phyloP scores from a whole-genome alignment of 2,888 invertebrate species.

The Phlogophora meticulosa region DNA sequence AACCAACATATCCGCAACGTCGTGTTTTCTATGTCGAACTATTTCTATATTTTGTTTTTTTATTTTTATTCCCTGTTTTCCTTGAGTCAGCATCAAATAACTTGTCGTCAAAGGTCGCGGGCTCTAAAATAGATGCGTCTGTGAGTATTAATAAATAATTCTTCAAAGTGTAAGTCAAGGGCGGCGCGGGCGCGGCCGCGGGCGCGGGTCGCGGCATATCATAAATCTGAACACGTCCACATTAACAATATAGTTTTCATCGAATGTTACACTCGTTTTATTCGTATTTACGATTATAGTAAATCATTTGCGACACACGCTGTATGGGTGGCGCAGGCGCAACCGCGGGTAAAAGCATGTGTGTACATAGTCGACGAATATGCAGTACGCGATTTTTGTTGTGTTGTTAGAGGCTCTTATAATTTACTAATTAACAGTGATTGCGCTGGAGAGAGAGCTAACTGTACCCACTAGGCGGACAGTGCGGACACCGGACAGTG shows the following conservation, averaged over 20 bases:
- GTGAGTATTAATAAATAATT: constrained; percentile 48
- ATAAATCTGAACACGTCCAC: constrained; percentile 12
- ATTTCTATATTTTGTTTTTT: constrained; percentile 9
- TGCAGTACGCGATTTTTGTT: neutral
- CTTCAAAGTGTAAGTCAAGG: constrained; percentile 58
- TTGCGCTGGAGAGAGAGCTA: too few species aligned
- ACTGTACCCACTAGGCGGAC: too few species aligned
- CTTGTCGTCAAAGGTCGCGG: constrained; percentile 58
- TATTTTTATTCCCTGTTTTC: constrained; percentile 37
- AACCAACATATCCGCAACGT: too few species aligned
- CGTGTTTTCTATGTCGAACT: neutral
- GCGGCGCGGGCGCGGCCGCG: constrained; percentile 17
- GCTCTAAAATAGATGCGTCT: constrained; percentile 51
- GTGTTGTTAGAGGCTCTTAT: too few species aligned
- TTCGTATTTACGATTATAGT: constrained; percentile 11
- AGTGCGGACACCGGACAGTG: too few species aligned
- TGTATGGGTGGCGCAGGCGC: neutral
- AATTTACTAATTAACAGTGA: too few species aligned
- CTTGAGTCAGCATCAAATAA: constrained; percentile 37
- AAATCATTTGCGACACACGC: constrained; percentile 18
- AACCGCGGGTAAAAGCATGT: neutral
- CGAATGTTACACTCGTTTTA: constrained; percentile 15
- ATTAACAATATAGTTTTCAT: constrained; percentile 14
- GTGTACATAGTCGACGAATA: neutral
- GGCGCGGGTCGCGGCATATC: neutral